A percentile compares a stretch with the other conserved stretches of the same genome.
Evolutionary conservation across 1,140 invertebrate genomes (phyloP).

Genomic region (Bombyx mori): DNA sequence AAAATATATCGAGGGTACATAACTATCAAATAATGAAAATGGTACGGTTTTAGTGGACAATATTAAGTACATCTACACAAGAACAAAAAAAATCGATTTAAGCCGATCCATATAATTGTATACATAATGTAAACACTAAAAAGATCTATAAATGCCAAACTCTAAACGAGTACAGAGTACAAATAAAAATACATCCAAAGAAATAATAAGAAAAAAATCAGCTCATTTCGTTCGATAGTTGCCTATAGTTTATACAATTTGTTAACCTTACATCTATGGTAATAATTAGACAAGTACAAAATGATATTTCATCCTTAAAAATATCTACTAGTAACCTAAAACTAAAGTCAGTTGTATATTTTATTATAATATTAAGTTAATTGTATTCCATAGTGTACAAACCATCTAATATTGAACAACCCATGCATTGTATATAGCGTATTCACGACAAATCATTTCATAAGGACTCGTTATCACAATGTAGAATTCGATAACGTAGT

Average conservation of each 20-base stretch:
- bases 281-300: conserved; percentile 70
- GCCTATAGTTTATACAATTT: conserved; percentile 57
- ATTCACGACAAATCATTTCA: neutral
- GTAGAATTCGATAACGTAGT: neutral
- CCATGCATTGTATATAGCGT: conserved; percentile 12
- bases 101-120: conserved; percentile 52
- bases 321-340: conserved; percentile 63
- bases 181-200: conserved; percentile 66
- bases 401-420: conserved; percentile 21
- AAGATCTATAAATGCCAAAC: conserved; percentile 69
- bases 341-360: conserved; percentile 65
- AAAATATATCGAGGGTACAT: conserved; percentile 41
- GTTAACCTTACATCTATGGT: conserved; percentile 66
- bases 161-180: conserved; percentile 63
- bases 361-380: conserved; percentile 39
- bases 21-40: conserved; percentile 36
- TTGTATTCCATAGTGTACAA: conserved; percentile 47
- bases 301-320: conserved; percentile 67
- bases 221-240: conserved; percentile 59
- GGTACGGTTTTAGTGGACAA: conserved; percentile 50
- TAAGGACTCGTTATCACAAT: neutral
- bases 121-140: conserved; percentile 45
- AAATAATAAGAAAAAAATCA: conserved; percentile 33
- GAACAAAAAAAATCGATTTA: conserved; percentile 23
- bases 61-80: conserved; percentile 59